Base-by-base conservation (phyloP, 1,140 invertebrate genomes). In the Drosophila ficusphila region DNA sequence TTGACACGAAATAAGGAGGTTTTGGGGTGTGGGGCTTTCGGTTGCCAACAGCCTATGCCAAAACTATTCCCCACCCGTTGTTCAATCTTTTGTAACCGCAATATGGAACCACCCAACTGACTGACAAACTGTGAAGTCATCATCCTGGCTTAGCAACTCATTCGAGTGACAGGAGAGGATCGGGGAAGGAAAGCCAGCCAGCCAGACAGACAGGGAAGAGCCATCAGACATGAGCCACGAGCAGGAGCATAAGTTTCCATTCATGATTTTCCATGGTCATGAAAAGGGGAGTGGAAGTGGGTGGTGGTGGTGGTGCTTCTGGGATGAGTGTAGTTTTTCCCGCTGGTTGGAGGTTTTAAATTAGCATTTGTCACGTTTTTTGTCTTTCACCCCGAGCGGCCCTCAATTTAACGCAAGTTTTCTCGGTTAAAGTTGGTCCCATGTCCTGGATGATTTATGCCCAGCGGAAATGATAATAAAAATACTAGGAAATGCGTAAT, bases 41-140 rank as follows among this genome's bases (percentile, higher is more conserved):
- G n/a, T 12, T 18, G 31, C 41, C 8, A 6, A n/a, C 33, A 29
- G 29, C 64, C 60, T 71, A 76, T 62, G 72, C 76, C 76, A 77
- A 14, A 77, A 86, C 73, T 82, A 88, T 76, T 46, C 56, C 36
- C 77, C 58, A 60, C 65, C 47, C 51, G 19, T 11, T 18, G 48
- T 16, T 8, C 34, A 18, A 7, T 36, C 21, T n/a, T 5, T 18
- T 18, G 29, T 29, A 60, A 44, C 41, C 44, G 18, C 36, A 33
- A 42, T 52, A 47, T 60, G 60, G 72, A 39, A 54, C 60, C 60
- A 61, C 44, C 58, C 58, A 60, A 42, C 19, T 75, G 62, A 44
- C 93, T 93, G 81, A 76, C 81, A 86, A 89, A 83, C 76, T 83
- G 88, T 90, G 70, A 90, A 90, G 88, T 90, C 88, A 90, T 90